These are phyloP conservation scores for Ormyrus rosae DNA, from an alignment of 2,888 invertebrate genomes.

Conservation along the genomic window DNA sequence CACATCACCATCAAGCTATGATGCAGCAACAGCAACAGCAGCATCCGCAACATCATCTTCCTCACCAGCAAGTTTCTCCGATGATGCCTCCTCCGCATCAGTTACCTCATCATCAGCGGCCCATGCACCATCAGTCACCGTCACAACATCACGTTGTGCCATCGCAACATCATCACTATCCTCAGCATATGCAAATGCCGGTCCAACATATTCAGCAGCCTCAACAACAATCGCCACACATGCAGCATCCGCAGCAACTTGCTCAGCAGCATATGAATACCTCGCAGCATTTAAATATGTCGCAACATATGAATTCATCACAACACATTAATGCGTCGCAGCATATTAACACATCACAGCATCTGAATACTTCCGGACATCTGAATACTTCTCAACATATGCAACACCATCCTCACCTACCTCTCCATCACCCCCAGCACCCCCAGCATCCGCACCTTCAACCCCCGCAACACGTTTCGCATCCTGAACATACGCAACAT, in stretches of 20 bases:
- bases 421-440: conserved; percentile 55
- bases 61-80: conserved; percentile 71
- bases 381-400: conserved; percentile 49
- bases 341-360: conserved; percentile 51
- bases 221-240: conserved; percentile 67
- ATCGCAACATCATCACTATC: conserved; percentile 34
- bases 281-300: conserved; percentile 46
- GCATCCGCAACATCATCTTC: conserved; percentile 65
- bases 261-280: conserved; percentile 60
- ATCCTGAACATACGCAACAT: conserved; percentile 54
- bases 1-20: conserved; percentile 69
- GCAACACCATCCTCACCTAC: conserved; percentile 75
- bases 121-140: conserved; percentile 61
- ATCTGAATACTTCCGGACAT: conserved; percentile 47
- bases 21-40: conserved; percentile 64
- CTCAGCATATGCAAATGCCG: conserved; percentile 50
- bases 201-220: conserved; percentile 73
- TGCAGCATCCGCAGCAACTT: conserved; percentile 73
- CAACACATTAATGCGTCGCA: conserved; percentile 47
- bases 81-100: conserved; percentile 60
- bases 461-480: conserved; percentile 56
- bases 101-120: conserved; percentile 63
- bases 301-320: conserved; percentile 46
- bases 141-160: conserved; percentile 59
- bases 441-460: conserved; percentile 70